Evolutionary conservation across 2,113 vertebrate genomes (phyloP).

Genomic region (Psilopsiagon aymara): DNA sequence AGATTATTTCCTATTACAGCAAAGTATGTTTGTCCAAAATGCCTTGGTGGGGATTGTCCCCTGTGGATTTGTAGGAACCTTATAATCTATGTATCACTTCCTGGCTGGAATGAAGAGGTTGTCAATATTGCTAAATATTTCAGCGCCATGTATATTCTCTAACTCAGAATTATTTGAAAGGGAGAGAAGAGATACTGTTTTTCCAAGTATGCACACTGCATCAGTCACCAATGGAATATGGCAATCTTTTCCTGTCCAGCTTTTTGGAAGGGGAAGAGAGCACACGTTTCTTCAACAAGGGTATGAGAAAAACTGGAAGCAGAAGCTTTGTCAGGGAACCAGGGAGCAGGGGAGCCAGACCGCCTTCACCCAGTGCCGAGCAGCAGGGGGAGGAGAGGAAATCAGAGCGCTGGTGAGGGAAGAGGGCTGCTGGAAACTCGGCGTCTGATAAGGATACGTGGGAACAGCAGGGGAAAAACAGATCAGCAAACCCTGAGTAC

Average conservation of each 20-base stretch:
- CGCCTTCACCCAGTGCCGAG: rapidly evolving
- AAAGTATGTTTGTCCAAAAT: not conserved
- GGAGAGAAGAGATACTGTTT: not conserved
- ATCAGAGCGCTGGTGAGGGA: not conserved
- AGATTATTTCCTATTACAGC: not conserved
- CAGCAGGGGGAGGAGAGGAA: not conserved
- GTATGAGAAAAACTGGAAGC: not conserved
- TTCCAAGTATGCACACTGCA: not conserved
- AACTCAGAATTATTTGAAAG: not conserved
- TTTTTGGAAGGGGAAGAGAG: not conserved
- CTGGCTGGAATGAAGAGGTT: not conserved
- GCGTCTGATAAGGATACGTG: not conserved
- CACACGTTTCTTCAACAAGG: not conserved
- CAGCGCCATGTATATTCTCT: not conserved
- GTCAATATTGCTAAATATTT: not conserved
- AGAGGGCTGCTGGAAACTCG: not conserved
- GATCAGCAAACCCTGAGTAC: not conserved
- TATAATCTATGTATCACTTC: not conserved
- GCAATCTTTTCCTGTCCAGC: not conserved
- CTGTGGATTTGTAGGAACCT: not conserved
- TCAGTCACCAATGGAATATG: not conserved
- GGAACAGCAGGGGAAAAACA: conserved; percentile 29
- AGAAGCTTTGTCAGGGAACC: not conserved
- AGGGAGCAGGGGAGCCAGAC: not conserved
- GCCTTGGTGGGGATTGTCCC: not conserved